Percentiles rank a stretch among this genome's conserved stretches.
Conservation (phyloP, 2,113 vertebrate genomes). For the Platichthys stellatus region DNA sequence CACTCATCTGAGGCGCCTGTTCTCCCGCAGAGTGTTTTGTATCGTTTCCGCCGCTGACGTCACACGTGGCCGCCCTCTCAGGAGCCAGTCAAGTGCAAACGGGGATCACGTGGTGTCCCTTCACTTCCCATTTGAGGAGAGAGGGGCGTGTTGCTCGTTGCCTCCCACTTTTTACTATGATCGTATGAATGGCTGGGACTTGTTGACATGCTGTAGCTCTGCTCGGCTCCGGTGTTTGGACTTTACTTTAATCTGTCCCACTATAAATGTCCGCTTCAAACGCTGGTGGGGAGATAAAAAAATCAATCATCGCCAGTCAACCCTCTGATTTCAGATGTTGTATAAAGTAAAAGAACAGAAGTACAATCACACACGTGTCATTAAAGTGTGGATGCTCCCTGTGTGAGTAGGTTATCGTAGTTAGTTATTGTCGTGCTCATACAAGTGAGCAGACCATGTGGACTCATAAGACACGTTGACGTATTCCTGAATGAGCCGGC, state of each 20-base stretch:
- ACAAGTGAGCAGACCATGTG: not conserved
- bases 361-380: not conserved
- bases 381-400: not conserved
- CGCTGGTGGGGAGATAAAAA: not conserved
- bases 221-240: slow-evolving; percentile 22
- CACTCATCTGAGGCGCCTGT: slow-evolving; percentile 64
- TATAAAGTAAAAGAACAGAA: not conserved
- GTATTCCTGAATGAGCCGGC: not conserved
- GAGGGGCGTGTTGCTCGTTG: slow-evolving; percentile 58
- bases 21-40: slow-evolving; percentile 78
- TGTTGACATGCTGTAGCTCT: slow-evolving; percentile 69
- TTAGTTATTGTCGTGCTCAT: not conserved
- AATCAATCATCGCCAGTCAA: not conserved
- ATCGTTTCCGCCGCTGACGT: slow-evolving; percentile 74
- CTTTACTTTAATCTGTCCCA: slow-evolving; percentile 3
- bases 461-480: not conserved
- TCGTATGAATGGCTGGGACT: slow-evolving; percentile 65
- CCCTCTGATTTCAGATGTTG: too few relatives aligned
- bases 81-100: slow-evolving; percentile 75
- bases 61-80: slow-evolving; percentile 74
- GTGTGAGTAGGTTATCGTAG: not conserved
- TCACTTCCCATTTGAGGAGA: slow-evolving; percentile 75
- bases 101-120: slow-evolving; percentile 68
- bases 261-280: not conserved
- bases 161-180: slow-evolving; percentile 72